Conservation (phyloP, 1,140 invertebrate genomes). For the Galleria mellonella region DNA sequence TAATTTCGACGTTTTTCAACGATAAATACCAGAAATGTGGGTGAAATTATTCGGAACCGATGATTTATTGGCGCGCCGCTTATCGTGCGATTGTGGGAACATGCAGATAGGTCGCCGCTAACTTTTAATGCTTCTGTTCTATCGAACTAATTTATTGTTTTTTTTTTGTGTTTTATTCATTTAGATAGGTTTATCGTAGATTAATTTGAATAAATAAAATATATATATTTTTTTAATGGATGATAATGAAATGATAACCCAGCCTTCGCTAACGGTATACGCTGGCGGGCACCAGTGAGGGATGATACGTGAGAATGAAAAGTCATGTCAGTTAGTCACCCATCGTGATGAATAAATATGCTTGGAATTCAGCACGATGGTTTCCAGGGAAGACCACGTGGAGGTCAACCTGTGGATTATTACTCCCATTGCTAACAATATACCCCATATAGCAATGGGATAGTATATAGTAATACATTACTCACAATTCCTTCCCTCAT, state of each 20-base stretch:
- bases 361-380: neutral
- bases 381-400: too few relatives aligned
- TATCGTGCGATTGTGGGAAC: neutral
- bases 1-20: constrained; percentile 4
- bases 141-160: neutral
- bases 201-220: neutral
- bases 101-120: neutral
- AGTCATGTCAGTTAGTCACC: too few relatives aligned
- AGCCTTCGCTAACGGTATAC: too few relatives aligned
- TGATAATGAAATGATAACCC: neutral
- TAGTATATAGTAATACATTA: too few relatives aligned
- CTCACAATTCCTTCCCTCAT: too few relatives aligned
- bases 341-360: neutral
- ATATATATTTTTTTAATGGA: neutral
- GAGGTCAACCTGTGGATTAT: too few relatives aligned
- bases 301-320: too few relatives aligned
- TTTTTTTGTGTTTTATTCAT: neutral
- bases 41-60: neutral
- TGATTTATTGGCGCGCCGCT: constrained; percentile 2
- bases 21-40: neutral
- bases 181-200: neutral
- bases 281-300: too few relatives aligned
- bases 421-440: too few relatives aligned
- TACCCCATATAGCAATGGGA: too few relatives aligned
- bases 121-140: neutral